Percentiles rank a stretch among this genome's conserved stretches.
Evolutionary conservation across 2,888 invertebrate species (phyloP).

Genomic region (Campoletis raptor): DNA sequence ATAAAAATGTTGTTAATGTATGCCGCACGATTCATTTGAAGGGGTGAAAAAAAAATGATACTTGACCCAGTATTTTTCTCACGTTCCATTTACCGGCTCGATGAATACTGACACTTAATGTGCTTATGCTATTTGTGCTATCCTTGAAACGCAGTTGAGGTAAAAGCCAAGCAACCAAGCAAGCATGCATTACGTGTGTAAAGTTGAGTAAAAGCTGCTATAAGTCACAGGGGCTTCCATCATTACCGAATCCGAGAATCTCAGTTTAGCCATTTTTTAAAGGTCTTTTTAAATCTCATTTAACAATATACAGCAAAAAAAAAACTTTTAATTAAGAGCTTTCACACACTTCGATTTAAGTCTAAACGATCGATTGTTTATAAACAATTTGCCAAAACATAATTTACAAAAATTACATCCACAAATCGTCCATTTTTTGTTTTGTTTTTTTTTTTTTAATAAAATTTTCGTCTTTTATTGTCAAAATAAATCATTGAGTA

Average conservation of each 20-base stretch:
- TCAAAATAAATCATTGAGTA: too few species aligned
- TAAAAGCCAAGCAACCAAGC: constrained; percentile 19
- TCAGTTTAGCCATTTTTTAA: background rate
- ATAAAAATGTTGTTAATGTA: background rate
- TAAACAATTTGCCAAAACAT: too few species aligned
- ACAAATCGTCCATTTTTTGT: too few species aligned
- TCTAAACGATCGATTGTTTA: too few species aligned
- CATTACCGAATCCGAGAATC: constrained; percentile 18
- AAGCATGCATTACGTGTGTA: constrained; percentile 21
- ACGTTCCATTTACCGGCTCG: constrained; percentile 24
- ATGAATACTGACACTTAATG: constrained; percentile 34
- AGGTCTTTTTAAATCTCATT: background rate
- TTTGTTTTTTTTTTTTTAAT: too few species aligned
- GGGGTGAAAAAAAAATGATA: constrained; percentile 22
- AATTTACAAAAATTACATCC: too few species aligned
- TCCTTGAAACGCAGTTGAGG: constrained; percentile 47
- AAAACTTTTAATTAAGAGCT: background rate
- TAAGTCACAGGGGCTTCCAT: constrained; percentile 49
- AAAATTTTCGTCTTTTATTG: too few species aligned
- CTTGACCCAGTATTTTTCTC: constrained; percentile 57
- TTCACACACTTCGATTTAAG: background rate
- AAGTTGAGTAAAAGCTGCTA: constrained; percentile 3
- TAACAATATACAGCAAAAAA: background rate
- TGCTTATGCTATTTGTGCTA: constrained; percentile 43
- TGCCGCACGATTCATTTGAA: background rate